Evolutionary conservation across 2,113 vertebrate genomes (phyloP), one percentile per base, ranked within the genome.

Genomic region (Clupea harengus): DNA sequence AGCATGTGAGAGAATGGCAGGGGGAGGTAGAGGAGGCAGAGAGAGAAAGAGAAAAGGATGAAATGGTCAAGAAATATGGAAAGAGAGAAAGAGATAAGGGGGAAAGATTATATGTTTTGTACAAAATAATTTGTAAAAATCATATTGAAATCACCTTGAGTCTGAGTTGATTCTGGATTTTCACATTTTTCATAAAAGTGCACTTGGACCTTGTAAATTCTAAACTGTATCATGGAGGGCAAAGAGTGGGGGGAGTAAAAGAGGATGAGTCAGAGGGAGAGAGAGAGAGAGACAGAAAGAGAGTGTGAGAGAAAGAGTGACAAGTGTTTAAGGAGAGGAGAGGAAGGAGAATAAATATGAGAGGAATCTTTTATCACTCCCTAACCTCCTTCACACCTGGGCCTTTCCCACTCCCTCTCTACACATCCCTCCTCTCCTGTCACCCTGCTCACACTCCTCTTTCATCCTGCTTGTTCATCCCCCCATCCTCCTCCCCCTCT

Each of bases 361-460:
- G 28, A 32, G 64, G n/a, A 72, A 32, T 17, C n/a, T 6, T 45
- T 0, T 52, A 3, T 86, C 52, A 81, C 54, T 82, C 20, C n/a
- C 75, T 15, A 10, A 72, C 84, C 39, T 81, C 87, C 87, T 82
- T 84, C 87, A 90, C 92, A 93, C 91, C 90, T 93, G 92, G 89
- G 88, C 80, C 50, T 82, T 86, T 89, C 87, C 86, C 86, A 91
- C 52, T 57, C 46, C 50, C 46, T 47, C 86, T 89, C 86, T 86
- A 64, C 85, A 64, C 88, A 88, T 91, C 82, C 75, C 78, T 39
- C 57, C 64, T 67, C 64, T 28, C 64, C 25, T 28, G n/a, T 28
- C 64, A 60, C 54, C 18, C 4, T 60, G 18, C 18, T 22, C 54
- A 60, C 25, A 67, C 64, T 67, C 45, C n/a, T 80, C 45, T 67